A percentile compares a stretch with the other conserved stretches of the same genome.
These are phyloP conservation scores for Anneissia japonica DNA, from an alignment of 35 echinoderm and acorn worm genomes.

Conservation along the genomic window DNA sequence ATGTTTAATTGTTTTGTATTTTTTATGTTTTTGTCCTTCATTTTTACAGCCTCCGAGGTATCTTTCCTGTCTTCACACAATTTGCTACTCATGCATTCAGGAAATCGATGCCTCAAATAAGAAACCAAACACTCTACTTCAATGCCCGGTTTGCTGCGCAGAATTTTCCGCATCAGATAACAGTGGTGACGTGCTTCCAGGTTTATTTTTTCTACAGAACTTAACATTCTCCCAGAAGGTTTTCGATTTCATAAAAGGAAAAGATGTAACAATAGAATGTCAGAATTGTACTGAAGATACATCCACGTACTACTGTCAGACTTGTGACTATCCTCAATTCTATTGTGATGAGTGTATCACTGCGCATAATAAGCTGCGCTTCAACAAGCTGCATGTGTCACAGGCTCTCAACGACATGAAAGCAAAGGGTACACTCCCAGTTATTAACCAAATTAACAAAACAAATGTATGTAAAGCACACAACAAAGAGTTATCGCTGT, in stretches of 20 bases:
- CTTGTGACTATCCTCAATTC: background rate
- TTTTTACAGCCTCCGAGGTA: too few species aligned
- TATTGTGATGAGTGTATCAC: background rate
- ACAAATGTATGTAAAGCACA: background rate
- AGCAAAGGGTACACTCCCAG: background rate
- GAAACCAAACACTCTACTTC: background rate
- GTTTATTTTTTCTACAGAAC: background rate
- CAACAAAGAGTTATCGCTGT: background rate
- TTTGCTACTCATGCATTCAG: background rate
- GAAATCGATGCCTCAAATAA: background rate
- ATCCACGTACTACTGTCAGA: background rate
- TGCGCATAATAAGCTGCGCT: background rate
- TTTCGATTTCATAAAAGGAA: background rate
- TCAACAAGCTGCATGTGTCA: background rate
- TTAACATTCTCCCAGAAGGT: background rate
- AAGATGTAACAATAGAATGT: background rate
- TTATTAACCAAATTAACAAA: background rate
- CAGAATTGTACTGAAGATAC: background rate
- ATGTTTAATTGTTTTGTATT: too few species aligned
- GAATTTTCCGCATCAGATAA: background rate
- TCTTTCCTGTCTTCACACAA: background rate
- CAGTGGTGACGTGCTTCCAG: background rate
- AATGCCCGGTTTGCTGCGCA: background rate
- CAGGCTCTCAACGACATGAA: background rate
- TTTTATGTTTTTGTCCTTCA: too few species aligned